Evolutionary conservation across 2,888 invertebrate genomes (phyloP).

Genomic region (Megastigmus dorsalis): DNA sequence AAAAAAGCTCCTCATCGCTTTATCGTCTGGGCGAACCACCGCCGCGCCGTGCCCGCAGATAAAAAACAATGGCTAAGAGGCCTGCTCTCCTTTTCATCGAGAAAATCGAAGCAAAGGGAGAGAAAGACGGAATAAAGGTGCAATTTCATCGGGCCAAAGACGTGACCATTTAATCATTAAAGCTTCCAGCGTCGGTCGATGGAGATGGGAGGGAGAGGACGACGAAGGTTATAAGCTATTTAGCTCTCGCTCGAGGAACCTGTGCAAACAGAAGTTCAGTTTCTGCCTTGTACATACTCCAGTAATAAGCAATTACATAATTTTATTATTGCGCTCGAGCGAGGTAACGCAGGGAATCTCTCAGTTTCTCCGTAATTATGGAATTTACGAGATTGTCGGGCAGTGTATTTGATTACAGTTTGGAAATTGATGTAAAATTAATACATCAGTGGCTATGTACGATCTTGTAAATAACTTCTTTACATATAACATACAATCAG

Average conservation of each 20-base stretch:
- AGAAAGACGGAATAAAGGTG: conserved; percentile 25
- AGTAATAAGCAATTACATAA: neutral
- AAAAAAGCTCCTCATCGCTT: conserved; percentile 27
- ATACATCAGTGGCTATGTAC: no score
- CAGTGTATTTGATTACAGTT: no score
- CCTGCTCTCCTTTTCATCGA: conserved; percentile 39
- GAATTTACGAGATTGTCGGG: no score
- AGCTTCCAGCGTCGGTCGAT: neutral
- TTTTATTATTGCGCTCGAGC: no score
- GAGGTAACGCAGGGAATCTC: no score
- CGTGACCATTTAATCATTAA: conserved; percentile 45
- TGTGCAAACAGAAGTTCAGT: neutral
- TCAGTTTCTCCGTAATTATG: no score
- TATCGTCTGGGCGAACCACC: conserved; percentile 12
- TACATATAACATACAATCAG: no score
- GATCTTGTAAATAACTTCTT: no score
- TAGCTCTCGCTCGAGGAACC: neutral
- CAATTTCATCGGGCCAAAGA: conserved; percentile 40
- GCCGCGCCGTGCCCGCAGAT: neutral
- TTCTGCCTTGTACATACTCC: no score
- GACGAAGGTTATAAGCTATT: neutral
- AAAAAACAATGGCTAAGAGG: conserved; percentile 22
- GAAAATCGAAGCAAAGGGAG: conserved; percentile 17
- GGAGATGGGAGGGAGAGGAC: no score
- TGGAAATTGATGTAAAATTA: no score